A percentile compares a stretch with the other conserved stretches of the same genome.
These are phyloP conservation scores for Xerus rutilus DNA, from an alignment of 2,797 vertebrate genomes.

Conservation along the genomic window DNA sequence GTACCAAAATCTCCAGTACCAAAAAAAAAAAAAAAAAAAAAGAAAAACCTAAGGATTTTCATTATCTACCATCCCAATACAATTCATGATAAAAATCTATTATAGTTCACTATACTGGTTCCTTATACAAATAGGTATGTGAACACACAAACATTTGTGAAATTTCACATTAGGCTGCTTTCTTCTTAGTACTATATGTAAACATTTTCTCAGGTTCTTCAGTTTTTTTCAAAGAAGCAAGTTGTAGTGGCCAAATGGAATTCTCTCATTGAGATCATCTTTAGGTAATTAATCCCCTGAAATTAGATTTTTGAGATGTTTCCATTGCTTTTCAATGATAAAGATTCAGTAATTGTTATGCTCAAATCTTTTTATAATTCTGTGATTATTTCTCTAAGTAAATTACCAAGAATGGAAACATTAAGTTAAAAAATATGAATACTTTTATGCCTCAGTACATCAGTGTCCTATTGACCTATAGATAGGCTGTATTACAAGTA, in stretches of 20 bases:
- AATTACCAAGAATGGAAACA: conserved; percentile 18
- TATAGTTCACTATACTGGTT: neutral
- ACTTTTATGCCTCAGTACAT: neutral
- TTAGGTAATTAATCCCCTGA: neutral
- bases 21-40: too few relatives aligned
- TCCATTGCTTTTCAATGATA: neutral
- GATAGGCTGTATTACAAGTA: too few relatives aligned
- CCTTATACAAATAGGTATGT: neutral
- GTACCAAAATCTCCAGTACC: too few relatives aligned
- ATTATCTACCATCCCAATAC: neutral
- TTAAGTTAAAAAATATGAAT: neutral
- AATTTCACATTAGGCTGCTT: neutral
- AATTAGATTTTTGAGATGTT: conserved; percentile 1
- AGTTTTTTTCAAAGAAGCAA: neutral
- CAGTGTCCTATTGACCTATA: too few relatives aligned
- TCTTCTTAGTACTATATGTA: neutral
- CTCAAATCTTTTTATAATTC: neutral
- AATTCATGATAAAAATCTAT: neutral
- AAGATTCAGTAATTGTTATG: neutral
- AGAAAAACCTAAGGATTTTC: neutral
- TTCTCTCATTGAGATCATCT: neutral
- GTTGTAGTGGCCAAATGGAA: neutral
- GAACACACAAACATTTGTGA: neutral
- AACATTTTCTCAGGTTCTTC: neutral
- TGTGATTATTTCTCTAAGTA: conserved; percentile 7